Percentiles rank a stretch among this genome's conserved stretches.
Conservation (phyloP, 2,888 invertebrate species). For the Chymomyza procnemis region DNA sequence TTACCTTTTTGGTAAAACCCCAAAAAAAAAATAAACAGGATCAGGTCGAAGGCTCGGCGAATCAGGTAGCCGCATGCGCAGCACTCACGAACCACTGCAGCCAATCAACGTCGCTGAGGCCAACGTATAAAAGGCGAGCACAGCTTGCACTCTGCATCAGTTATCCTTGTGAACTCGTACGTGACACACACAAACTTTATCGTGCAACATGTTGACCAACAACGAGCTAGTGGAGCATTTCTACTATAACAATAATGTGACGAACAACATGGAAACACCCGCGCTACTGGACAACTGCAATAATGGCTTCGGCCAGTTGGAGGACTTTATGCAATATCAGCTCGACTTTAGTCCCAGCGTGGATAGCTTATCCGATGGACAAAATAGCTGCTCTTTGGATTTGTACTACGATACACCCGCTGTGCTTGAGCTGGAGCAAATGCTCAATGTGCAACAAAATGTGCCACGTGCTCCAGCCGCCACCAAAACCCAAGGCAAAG, state of each 20-base stretch:
- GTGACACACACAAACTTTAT: constrained; percentile 14
- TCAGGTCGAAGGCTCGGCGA: constrained; percentile 35
- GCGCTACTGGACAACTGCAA: constrained; percentile 30
- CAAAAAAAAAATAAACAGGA: constrained; percentile 39
- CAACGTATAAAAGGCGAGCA: constrained; percentile 43
- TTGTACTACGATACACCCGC: constrained; percentile 47
- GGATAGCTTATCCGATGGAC: constrained; percentile 58
- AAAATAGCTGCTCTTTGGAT: constrained; percentile 45
- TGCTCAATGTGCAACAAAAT: constrained; percentile 34
- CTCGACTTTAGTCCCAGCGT: constrained; percentile 46
- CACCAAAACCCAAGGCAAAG: constrained; percentile 24
- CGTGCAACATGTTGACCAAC: constrained; percentile 49
- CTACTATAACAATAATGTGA: constrained; percentile 37
- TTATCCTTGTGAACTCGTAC: constrained; percentile 46
- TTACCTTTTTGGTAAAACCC: constrained; percentile 1
- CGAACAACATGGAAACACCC: constrained; percentile 40
- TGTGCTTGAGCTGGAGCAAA: constrained; percentile 57
- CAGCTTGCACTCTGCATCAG: constrained; percentile 29
- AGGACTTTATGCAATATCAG: constrained; percentile 43
- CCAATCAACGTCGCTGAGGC: constrained; percentile 48
- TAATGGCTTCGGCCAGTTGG: constrained; percentile 45
- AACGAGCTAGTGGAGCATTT: constrained; percentile 55
- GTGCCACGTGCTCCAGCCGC: not conserved
- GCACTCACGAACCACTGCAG: not conserved
- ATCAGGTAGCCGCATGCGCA: constrained; percentile 54